Conservation (phyloP, 2,797 vertebrate species). For the Anniella stebbinsi region DNA sequence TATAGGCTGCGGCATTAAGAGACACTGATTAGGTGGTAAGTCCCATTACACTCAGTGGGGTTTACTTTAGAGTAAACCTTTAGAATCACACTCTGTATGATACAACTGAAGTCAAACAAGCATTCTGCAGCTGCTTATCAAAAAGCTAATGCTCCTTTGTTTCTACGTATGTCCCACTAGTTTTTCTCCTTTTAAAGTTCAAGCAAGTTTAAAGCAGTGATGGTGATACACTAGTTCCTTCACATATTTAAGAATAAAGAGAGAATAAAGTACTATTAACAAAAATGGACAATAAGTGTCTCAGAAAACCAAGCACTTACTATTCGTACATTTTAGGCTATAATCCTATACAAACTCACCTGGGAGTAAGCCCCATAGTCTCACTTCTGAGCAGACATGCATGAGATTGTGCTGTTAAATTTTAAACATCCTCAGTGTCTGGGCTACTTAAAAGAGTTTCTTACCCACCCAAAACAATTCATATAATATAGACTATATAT, state of each 20-base stretch:
- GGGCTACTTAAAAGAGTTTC: slow-evolving; percentile 27
- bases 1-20: neutral
- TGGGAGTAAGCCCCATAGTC: neutral
- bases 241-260: neutral
- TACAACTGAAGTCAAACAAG: slow-evolving; percentile 6
- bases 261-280: neutral
- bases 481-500: neutral
- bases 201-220: neutral
- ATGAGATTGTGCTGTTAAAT: neutral
- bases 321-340: slow-evolving; percentile 26
- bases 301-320: slow-evolving; percentile 35
- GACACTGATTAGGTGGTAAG: neutral
- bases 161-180: neutral
- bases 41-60: neutral
- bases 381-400: neutral
- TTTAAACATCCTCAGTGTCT: slow-evolving; percentile 2
- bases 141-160: slow-evolving; percentile 23
- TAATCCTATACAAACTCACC: no score
- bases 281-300: slow-evolving; percentile 20
- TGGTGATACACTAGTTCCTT: no score
- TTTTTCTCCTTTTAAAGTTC: slow-evolving; percentile 16
- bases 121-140: slow-evolving; percentile 47
- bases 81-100: slow-evolving; percentile 2
- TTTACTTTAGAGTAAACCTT: neutral
- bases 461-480: neutral